Evolutionary conservation across 2,113 vertebrate species (phyloP).

Genomic region (Phoxinus phoxinus): DNA sequence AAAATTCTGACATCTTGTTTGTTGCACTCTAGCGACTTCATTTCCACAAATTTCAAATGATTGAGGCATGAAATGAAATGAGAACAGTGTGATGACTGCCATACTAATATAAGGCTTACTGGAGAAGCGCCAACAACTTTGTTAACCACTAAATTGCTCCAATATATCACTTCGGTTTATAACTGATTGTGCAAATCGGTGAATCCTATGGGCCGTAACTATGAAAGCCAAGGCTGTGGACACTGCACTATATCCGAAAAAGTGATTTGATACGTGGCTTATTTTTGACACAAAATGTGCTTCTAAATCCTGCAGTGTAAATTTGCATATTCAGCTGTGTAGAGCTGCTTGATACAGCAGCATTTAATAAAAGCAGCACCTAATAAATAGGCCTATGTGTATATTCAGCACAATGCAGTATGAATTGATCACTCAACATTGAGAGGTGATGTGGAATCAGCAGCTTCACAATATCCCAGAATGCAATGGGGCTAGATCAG

Average conservation of each 20-base stretch:
- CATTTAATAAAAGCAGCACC: not conserved
- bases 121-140: constrained; percentile 44
- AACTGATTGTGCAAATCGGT: constrained; percentile 38
- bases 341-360: not conserved
- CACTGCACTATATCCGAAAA: constrained; percentile 6
- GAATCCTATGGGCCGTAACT: constrained; percentile 16
- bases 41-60: constrained; percentile 59
- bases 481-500: not conserved
- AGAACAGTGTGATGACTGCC: constrained; percentile 63
- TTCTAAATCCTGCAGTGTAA: not conserved
- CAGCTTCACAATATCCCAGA: not conserved
- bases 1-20: constrained; percentile 58
- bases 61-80: constrained; percentile 56
- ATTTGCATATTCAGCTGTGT: not conserved
- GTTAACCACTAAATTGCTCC: constrained; percentile 31
- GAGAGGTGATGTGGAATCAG: no score
- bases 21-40: constrained; percentile 60
- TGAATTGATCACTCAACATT: not conserved
- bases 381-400: not conserved
- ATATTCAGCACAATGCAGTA: not conserved
- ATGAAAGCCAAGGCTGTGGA: constrained; percentile 9
- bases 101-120: constrained; percentile 42
- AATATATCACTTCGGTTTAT: constrained; percentile 23
- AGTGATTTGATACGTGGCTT: constrained; percentile 21
- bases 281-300: constrained; percentile 3